Evolutionary conservation across 1,140 invertebrate genomes (phyloP).

Genomic region (Rhyacophila brunnea): DNA sequence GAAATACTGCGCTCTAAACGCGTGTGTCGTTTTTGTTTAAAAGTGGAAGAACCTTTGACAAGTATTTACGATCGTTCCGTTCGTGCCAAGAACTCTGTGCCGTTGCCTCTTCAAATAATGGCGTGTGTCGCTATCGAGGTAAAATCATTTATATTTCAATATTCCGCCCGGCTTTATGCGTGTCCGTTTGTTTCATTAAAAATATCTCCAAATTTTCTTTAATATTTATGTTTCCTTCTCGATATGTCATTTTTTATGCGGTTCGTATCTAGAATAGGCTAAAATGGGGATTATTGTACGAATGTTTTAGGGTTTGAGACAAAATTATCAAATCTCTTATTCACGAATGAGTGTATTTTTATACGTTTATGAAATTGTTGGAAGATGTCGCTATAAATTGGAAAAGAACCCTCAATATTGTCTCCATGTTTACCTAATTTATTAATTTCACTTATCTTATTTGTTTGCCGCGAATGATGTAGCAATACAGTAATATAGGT

Average conservation of each 20-base stretch:
- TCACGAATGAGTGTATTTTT: conserved; percentile 7
- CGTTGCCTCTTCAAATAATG: conserved; percentile 71
- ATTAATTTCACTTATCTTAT: too few relatives aligned
- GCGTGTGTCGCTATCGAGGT: conserved; percentile 74
- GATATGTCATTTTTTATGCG: conserved; percentile 3
- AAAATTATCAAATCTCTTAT: conserved; percentile 21
- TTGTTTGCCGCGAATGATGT: too few relatives aligned
- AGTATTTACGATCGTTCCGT: conserved; percentile 64
- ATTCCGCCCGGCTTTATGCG: background rate
- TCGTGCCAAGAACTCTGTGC: conserved; percentile 56
- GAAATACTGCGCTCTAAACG: conserved; percentile 58
- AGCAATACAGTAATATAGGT: too few relatives aligned
- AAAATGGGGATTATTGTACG: background rate
- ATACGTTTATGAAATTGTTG: conserved; percentile 10
- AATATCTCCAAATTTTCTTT: background rate
- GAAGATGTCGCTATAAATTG: conserved; percentile 19
- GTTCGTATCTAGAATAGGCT: conserved; percentile 16
- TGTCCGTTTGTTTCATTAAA: background rate
- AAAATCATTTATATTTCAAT: conserved; percentile 36
- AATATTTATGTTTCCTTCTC: background rate
- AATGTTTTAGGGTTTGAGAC: conserved; percentile 19
- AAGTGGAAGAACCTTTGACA: conserved; percentile 57
- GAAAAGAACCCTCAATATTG: background rate
- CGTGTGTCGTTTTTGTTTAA: conserved; percentile 72
- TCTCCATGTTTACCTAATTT: too few relatives aligned